These are phyloP conservation scores for Cynodonichthys magdalenae DNA, from an alignment of 2,797 vertebrate genomes.

Conservation along the genomic window DNA sequence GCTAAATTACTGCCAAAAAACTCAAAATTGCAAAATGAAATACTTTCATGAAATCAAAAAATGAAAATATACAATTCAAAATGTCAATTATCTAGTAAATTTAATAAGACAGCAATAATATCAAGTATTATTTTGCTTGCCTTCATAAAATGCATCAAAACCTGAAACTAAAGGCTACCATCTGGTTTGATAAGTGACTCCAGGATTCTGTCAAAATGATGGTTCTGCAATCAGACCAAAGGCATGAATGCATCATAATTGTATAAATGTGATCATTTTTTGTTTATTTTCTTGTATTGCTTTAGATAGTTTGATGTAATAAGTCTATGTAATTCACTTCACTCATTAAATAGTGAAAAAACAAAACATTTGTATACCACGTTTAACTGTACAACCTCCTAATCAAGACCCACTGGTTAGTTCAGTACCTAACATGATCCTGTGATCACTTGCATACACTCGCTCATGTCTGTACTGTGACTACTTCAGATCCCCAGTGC, in stretches of 20 bases:
- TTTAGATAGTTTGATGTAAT: neutral
- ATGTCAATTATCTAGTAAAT: neutral
- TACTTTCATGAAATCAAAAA: neutral
- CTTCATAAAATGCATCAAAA: neutral
- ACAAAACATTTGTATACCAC: no score
- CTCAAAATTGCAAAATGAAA: neutral
- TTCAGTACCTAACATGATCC: constrained; percentile 53
- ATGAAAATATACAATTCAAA: neutral
- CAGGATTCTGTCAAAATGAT: constrained; percentile 1
- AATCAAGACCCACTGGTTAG: constrained; percentile 52
- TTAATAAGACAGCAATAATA: neutral
- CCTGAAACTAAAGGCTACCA: neutral
- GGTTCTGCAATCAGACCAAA: neutral
- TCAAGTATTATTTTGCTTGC: neutral
- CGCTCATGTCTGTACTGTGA: neutral
- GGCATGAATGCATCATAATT: neutral
- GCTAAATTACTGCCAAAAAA: neutral
- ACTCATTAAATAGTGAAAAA: neutral
- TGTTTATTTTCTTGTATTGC: neutral
- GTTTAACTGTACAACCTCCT: constrained; percentile 42
- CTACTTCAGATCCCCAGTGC: constrained; percentile 26
- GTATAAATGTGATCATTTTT: neutral
- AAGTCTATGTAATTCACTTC: neutral
- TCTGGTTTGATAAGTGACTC: constrained; percentile 1
- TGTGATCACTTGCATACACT: constrained; percentile 35